Base-by-base conservation (phyloP, 2,797 vertebrate species). In the Leptatherina wallacei region DNA sequence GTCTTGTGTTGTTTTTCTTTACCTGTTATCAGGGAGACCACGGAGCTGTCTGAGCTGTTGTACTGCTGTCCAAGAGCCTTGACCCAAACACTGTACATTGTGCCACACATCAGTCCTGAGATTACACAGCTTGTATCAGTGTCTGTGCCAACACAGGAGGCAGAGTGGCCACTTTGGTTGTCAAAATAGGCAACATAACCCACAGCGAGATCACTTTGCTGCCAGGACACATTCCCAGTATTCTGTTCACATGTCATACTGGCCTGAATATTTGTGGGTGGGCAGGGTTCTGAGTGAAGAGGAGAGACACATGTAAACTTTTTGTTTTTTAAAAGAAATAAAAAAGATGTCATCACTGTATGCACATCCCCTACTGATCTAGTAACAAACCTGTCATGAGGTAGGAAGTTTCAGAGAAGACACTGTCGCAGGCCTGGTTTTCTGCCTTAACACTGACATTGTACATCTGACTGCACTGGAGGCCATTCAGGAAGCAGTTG, bases 401-500 rank as follows among this genome's bases (percentile, higher is more conserved):
- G 20, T 0, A 13, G 20, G 24, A n/a, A 10, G 71, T 47, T 32
- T 81, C 61, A 61, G 89, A 91, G 6, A 35, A 75, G n/a, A 47
- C 12, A 2, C 83, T 80, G 65, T 77, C 44, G 52, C 93, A 94
- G 54, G n/a, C 80, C 61, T 29, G 32, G 71, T 83, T 85, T 12
- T 35, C 72, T 36, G 93, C 87, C 5, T 20, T 83, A 55, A 95
- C 91, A 0, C 84, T 90, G 52, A 94, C 42, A 2, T 90, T 92
- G 81, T 95, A 95, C 38, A 77, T 68, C 18, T 76, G 81, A 60
- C 93, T 79, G 61, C 94, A 95, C 62, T 69, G 85, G 66, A 95
- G 80, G 14, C 67, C 71, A 0, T 11, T 78, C 64, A 94, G 77
- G 61, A 36, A 16, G 75, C 92, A 95, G 72, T 56, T 71, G 62